Evolutionary conservation across 2,797 vertebrate genomes (phyloP).

Genomic region (Poecilia wingei): DNA sequence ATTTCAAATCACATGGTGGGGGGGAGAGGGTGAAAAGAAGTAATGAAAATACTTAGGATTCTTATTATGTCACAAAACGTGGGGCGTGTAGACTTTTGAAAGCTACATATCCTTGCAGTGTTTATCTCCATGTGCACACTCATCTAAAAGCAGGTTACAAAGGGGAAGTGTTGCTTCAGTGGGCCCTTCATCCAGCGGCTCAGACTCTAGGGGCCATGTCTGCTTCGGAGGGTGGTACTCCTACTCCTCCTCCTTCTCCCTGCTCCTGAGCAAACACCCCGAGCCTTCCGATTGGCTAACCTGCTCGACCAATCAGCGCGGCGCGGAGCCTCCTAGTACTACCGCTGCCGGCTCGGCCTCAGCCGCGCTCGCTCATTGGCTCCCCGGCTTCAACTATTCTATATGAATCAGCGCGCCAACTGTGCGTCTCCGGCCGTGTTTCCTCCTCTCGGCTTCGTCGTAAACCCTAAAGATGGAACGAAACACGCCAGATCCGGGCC

Average conservation of each 20-base stretch:
- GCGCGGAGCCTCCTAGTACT: constrained; percentile 53
- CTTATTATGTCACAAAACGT: neutral
- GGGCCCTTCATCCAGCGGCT: constrained; percentile 59
- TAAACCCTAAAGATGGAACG: constrained; percentile 44
- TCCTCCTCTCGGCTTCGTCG: constrained; percentile 43
- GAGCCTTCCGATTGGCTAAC: constrained; percentile 69
- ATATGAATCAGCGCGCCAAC: constrained; percentile 83
- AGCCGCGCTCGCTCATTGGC: constrained; percentile 80
- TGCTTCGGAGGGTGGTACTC: constrained; percentile 31
- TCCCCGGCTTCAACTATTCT: constrained; percentile 64
- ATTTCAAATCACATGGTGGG: neutral
- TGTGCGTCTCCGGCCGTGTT: constrained; percentile 44
- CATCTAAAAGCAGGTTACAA: constrained; percentile 48
- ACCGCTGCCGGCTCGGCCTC: constrained; percentile 68
- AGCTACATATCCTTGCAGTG: constrained; percentile 20
- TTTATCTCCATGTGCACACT: constrained; percentile 44
- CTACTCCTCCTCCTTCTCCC: constrained; percentile 38
- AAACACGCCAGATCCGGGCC: constrained; percentile 32
- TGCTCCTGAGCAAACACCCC: constrained; percentile 67
- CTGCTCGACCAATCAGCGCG: constrained; percentile 70
- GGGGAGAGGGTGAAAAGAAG: neutral
- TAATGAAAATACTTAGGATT: neutral
- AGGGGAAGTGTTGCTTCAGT: constrained; percentile 44
- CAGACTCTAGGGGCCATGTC: constrained; percentile 54
- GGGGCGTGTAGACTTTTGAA: neutral